phyloP scores from a whole-genome alignment of 1,140 invertebrate species.

The Drosophila orena region DNA sequence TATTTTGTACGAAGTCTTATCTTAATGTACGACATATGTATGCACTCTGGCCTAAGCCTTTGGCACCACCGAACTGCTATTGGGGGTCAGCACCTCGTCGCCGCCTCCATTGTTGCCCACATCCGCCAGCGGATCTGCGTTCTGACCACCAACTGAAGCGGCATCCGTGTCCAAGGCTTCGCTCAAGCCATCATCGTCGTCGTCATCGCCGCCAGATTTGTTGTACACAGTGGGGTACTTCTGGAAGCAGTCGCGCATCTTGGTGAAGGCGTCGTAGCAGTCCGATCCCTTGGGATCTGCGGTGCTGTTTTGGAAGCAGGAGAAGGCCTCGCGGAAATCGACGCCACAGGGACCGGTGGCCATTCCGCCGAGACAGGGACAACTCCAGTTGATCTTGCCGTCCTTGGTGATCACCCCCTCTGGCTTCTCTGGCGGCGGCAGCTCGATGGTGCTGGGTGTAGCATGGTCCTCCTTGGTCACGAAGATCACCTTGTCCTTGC shows the following conservation, averaged over 20 bases:
- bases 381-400: slow-evolving; percentile 98
- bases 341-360: slow-evolving; percentile 97
- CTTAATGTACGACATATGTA: slow-evolving; percentile 1
- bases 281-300: slow-evolving; percentile 94
- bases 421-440: slow-evolving; percentile 90
- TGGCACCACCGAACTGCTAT: slow-evolving; percentile 32
- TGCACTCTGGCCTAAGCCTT: slow-evolving; percentile 28
- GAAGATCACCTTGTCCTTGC: slow-evolving; percentile 95
- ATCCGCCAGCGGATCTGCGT: slow-evolving; percentile 46
- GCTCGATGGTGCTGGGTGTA: slow-evolving; percentile 89
- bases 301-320: slow-evolving; percentile 95
- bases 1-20: slow-evolving; percentile 41
- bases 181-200: slow-evolving; percentile 68
- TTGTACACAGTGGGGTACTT: slow-evolving; percentile 95
- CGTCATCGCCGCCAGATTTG: slow-evolving; percentile 87
- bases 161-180: slow-evolving; percentile 51
- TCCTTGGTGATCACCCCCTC: slow-evolving; percentile 93
- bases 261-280: slow-evolving; percentile 95
- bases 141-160: slow-evolving; percentile 13
- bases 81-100: slow-evolving; percentile 1
- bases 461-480: slow-evolving; percentile 92
- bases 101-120: slow-evolving; percentile 10
- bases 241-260: slow-evolving; percentile 97
- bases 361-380: slow-evolving; percentile 98
- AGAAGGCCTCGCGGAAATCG: slow-evolving; percentile 96